phyloP scores from a whole-genome alignment of 1,140 invertebrate genomes.

The Araneus ventricosus region DNA sequence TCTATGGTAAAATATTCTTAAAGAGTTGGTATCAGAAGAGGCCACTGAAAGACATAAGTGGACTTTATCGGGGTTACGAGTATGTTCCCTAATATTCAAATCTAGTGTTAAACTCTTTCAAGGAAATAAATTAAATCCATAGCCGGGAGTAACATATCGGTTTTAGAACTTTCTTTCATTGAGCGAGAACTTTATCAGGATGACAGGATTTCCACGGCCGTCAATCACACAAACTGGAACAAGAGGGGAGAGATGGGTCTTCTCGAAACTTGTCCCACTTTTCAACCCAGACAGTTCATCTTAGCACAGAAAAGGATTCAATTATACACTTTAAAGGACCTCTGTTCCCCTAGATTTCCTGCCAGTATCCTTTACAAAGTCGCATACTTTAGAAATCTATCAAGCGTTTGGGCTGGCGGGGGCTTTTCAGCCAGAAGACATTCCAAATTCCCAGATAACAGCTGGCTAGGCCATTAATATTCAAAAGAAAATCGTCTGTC shows the following conservation, averaged over 20 bases:
- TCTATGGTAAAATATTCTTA: too few relatives aligned
- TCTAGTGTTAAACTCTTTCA: too few relatives aligned
- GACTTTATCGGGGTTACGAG: too few relatives aligned
- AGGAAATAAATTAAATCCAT: too few relatives aligned
- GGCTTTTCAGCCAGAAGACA: neutral
- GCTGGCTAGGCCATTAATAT: constrained; percentile 19
- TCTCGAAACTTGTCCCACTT: neutral
- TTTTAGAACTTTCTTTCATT: too few relatives aligned
- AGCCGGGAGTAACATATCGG: too few relatives aligned
- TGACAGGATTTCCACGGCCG: too few relatives aligned
- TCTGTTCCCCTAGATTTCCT: neutral
- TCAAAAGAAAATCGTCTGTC: neutral
- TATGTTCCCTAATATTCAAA: too few relatives aligned
- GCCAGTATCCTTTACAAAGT: neutral
- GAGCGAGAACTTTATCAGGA: too few relatives aligned
- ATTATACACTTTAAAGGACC: neutral
- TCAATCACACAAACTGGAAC: neutral
- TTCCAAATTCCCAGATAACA: neutral
- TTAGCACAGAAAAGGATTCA: neutral
- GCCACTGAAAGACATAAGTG: too few relatives aligned
- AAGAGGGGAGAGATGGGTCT: neutral
- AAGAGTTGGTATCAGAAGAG: too few relatives aligned
- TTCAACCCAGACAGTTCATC: neutral
- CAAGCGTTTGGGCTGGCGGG: neutral
- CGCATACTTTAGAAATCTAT: neutral